Base-by-base conservation (phyloP, 2,888 invertebrate species). In the Xanthostigma xanthostigma region DNA sequence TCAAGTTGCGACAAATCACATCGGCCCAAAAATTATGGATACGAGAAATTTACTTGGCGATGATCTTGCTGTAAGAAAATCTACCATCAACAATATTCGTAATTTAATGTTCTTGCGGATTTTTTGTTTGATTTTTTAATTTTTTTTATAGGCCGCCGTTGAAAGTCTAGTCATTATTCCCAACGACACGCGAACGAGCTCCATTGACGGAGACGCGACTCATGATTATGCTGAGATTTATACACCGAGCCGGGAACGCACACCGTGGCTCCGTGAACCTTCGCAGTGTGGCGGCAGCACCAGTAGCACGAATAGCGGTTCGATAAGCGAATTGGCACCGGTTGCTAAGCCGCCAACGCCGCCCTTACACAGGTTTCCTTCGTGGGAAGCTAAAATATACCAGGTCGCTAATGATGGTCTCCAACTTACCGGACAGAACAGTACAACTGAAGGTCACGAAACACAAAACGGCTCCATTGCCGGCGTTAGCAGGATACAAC, bases 351-450 rank as follows among this genome's bases (percentile, higher is more conserved):
- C 92, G 0, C 92, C 92, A 11, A 92, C 93, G 0, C 93, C 93
- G 27, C 93, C 93, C 0, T 66, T 93, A 48, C 93, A 94, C 64
- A 75, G 93, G 61, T 89, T 89, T 64, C 90, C 90, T 5, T 87
- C 87, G 59, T 93, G 93, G 93, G 93, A 94, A 67, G 92, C 91
- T n/a, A 82, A 92, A 64, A 93, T 94, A 59, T 94, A 94, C 66
- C 91, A 92, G 63, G 69, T 71, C 47, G 76, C 76, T 41, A 75
- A 75, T 54, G 76, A 76, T 62, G 76, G 76, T 1, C 60, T 76
- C 38, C 64, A 73, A 53, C 39, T 59, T 64, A 59, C 71, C 58
- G 54, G 68, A 54, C 57, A 70, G 58, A 54, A 70, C 62, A 44
- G 67, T 48, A 57, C 70, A 62, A 57, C 66, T 60, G 55, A 57